Conservation (phyloP, 1,140 invertebrate species). For the Heliconius hewitsoni region DNA sequence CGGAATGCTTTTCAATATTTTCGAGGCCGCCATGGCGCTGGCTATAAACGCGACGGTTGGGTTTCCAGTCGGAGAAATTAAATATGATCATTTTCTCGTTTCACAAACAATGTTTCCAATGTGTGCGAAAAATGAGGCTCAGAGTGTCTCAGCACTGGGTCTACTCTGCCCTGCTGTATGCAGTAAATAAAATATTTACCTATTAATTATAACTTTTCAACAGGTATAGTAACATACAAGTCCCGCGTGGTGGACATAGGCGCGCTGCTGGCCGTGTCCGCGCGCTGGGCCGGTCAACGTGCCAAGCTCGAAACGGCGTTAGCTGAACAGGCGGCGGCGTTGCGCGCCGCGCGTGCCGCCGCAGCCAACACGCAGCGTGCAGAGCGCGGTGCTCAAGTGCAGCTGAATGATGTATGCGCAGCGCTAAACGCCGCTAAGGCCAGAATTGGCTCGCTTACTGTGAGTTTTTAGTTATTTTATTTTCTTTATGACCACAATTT, state of each 20-base stretch:
- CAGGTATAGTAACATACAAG: constrained; percentile 67
- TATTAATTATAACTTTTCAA: not conserved
- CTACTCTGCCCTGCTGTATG: too few species aligned
- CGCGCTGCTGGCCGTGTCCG: constrained; percentile 53
- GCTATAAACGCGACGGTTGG: too few species aligned
- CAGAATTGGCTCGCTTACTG: constrained; percentile 60
- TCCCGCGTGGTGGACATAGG: constrained; percentile 63
- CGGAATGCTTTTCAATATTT: too few species aligned
- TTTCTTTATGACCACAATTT: not conserved
- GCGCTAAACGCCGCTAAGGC: constrained; percentile 56
- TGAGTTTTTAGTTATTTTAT: constrained; percentile 23
- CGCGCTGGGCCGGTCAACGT: constrained; percentile 47
- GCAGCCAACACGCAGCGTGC: constrained; percentile 60
- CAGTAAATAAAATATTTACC: not conserved
- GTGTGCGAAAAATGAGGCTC: too few species aligned
- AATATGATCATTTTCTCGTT: too few species aligned
- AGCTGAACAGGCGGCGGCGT: constrained; percentile 42
- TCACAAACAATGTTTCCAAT: too few species aligned
- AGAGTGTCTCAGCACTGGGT: too few species aligned
- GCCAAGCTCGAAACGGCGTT: constrained; percentile 55
- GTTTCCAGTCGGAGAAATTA: too few species aligned
- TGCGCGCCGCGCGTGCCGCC: constrained; percentile 55
- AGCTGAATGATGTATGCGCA: constrained; percentile 53
- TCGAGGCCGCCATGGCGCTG: too few species aligned
- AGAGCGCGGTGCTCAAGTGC: constrained; percentile 58